phyloP scores from a whole-genome alignment of 2,888 invertebrate species.

The Apotomis turbidana region DNA sequence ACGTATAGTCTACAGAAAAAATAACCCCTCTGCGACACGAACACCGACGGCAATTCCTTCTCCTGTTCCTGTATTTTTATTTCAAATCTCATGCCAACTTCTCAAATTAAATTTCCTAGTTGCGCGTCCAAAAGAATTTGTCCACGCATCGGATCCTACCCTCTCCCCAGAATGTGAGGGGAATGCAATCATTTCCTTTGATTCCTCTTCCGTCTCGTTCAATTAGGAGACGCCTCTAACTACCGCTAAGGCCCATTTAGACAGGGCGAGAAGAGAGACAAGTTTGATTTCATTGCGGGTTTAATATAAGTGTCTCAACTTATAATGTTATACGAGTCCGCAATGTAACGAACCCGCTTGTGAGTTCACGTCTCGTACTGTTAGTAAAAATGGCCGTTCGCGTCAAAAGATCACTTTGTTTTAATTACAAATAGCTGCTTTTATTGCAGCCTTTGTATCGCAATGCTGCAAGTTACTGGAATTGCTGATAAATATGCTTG shows the following conservation, averaged over 20 bases:
- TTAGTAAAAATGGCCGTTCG: constrained; percentile 61
- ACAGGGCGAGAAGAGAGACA: no score
- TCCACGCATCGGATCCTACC: constrained; percentile 76
- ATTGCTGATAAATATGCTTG: not conserved
- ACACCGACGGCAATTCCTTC: not conserved
- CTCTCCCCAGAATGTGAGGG: constrained; percentile 76
- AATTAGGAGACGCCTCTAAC: constrained; percentile 80
- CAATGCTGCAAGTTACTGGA: constrained; percentile 35
- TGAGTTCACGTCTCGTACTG: constrained; percentile 42
- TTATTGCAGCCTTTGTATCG: constrained; percentile 42
- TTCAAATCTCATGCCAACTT: constrained; percentile 32
- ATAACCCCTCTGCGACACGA: not conserved
- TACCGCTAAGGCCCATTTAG: constrained; percentile 46
- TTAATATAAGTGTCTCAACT: no score
- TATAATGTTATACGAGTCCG: no score
- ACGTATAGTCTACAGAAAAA: not conserved
- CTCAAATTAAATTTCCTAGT: constrained; percentile 46
- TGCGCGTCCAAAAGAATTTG: constrained; percentile 72
- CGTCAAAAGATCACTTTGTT: constrained; percentile 50
- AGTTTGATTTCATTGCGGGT: no score
- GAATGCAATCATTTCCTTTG: constrained; percentile 82
- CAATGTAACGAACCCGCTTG: no score
- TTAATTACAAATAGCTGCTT: constrained; percentile 52
- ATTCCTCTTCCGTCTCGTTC: constrained; percentile 80
- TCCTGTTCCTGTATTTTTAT: not conserved